Evolutionary conservation across 1,140 invertebrate species (phyloP), one percentile per base, ranked within the genome.

Genomic region (Heliconius nattereri): DNA sequence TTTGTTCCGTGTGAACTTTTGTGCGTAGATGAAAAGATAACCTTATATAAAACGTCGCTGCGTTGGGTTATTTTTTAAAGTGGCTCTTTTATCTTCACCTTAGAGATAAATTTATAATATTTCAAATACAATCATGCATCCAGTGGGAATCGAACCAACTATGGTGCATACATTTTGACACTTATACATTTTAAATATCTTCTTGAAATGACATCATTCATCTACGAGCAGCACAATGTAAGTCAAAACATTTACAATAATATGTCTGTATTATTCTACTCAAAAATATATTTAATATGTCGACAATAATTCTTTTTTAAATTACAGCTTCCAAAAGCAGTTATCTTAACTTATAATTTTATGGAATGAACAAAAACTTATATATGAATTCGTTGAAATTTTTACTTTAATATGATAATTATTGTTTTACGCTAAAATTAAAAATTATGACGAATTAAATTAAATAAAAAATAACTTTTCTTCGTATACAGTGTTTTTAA

Each of bases 321-420:
- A 66, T 66, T 66, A 29, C 60, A 66, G 23, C 60, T 66, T 66
- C 60, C n/a, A 26, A 66, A 29, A 66, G 60, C 60, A 66, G 13
- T 66, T 66, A 66, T 29, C 23, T 66, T 29, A 66, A 29, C 23
- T 29, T 29, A 66, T 29, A 66, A 66, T 66, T 66, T 66, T 66
- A 66, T 66, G 60, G 60, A 66, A 66, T 66, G 26, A 66, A 66
- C 60, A 66, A 66, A 66, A 26, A 29, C 23, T 66, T 66, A 66
- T 66, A 13, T 66, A 11, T 29, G 23, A 29, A 66, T 66, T 29
- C 60, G 60, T 29, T 66, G 60, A 66, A 66, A 66, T 66, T 3
- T 29, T 66, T 26, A 29, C n/a, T 66, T 66, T 29, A 66, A 66
- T 66, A 29, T 29, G 3, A 66, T 66, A 66, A 66, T 66, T 66